Conservation (phyloP, 2,888 invertebrate genomes). For the Branchellion lobata region DNA sequence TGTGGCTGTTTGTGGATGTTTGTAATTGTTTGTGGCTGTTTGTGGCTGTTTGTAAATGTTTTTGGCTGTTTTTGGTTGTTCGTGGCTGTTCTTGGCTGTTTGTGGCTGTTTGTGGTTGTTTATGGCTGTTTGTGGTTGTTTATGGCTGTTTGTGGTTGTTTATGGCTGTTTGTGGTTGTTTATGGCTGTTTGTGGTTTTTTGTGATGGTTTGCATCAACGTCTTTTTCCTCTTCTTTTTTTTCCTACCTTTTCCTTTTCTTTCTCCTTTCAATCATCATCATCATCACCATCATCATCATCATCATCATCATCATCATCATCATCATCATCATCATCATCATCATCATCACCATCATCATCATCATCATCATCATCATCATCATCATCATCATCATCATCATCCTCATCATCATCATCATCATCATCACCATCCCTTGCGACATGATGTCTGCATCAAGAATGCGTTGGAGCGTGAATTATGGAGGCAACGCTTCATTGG, state of each 20-base stretch:
- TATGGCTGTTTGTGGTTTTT: too few relatives aligned
- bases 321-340: background rate
- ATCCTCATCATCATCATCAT: constrained; percentile 25
- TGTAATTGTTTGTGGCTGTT: too few relatives aligned
- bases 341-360: background rate
- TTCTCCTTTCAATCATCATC: background rate
- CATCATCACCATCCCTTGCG: background rate
- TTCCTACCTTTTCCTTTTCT: background rate
- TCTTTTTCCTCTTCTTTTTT: background rate
- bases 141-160: too few relatives aligned
- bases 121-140: too few relatives aligned
- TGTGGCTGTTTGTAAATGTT: too few relatives aligned
- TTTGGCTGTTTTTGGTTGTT: too few relatives aligned
- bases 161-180: too few relatives aligned
- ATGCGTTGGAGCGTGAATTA: constrained; percentile 10
- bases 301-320: background rate
- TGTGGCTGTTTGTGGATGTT: too few relatives aligned
- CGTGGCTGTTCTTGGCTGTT: too few relatives aligned
- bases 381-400: constrained; percentile 33
- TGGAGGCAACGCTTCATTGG: background rate
- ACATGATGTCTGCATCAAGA: background rate
- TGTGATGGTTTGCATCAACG: background rate
- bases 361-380: constrained; percentile 38
- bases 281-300: background rate
- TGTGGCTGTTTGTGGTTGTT: too few relatives aligned